phyloP scores from a whole-genome alignment of 2,113 vertebrate genomes.

The Ageneiosus marmoratus region DNA sequence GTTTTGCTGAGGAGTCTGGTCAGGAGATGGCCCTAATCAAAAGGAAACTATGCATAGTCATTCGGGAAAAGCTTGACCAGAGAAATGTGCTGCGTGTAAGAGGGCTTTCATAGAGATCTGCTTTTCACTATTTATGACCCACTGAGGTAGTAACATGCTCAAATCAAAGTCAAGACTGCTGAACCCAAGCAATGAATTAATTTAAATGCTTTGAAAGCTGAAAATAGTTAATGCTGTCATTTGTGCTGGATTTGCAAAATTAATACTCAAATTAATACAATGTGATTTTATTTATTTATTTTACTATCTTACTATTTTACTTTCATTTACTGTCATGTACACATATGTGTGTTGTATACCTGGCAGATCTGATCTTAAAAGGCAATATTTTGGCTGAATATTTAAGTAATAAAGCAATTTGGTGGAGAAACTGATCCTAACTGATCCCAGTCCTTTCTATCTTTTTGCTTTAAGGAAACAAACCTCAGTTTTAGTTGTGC shows the following conservation, averaged over 20 bases:
- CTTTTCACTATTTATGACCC: constrained; percentile 44
- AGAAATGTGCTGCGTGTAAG: constrained; percentile 27
- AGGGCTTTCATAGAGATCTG: constrained; percentile 34
- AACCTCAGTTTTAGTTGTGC: not conserved
- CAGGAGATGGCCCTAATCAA: constrained; percentile 53
- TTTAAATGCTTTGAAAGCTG: constrained; percentile 40
- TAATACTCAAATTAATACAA: not conserved
- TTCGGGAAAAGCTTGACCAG: constrained; percentile 36
- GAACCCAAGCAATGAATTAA: constrained; percentile 39
- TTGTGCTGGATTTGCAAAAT: constrained; percentile 19
- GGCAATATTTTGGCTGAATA: not conserved
- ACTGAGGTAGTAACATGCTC: constrained; percentile 30
- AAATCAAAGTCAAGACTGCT: constrained; percentile 48
- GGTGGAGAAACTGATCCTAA: not conserved
- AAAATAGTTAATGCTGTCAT: constrained; percentile 48
- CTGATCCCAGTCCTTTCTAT: not conserved
- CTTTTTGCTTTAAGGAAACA: constrained; percentile 28
- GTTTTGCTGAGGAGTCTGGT: constrained; percentile 46
- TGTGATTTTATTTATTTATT: not conserved
- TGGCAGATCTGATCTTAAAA: not conserved
- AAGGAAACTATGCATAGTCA: constrained; percentile 57
- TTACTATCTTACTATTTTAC: not conserved
- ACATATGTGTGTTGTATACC: not conserved
- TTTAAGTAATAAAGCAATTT: constrained; percentile 1
- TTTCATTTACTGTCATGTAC: not conserved